Percentiles rank a stretch among this genome's conserved stretches.
Evolutionary conservation across 2,113 vertebrate species (phyloP).

Genomic region (Zosterops hypoxanthus): DNA sequence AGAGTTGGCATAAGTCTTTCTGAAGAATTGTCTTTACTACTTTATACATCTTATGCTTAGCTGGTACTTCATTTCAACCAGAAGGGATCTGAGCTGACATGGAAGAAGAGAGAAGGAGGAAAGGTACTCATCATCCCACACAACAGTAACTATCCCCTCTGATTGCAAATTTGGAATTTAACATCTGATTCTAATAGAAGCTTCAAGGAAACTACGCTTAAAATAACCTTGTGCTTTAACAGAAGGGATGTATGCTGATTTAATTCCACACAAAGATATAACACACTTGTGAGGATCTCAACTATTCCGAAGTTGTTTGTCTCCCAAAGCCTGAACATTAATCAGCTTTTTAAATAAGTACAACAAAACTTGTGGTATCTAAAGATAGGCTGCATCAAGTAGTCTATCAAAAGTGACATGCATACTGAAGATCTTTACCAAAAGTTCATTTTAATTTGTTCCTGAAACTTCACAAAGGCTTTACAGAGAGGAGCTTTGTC

Average conservation of each 20-base stretch:
- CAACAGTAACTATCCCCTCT: not conserved
- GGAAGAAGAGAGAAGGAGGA: not conserved
- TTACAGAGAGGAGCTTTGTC: not conserved
- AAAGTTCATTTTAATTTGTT: not conserved
- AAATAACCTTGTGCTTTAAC: not conserved
- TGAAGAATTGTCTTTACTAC: not conserved
- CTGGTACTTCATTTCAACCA: not conserved
- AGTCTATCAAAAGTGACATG: not conserved
- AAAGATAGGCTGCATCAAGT: not conserved
- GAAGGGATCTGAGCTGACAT: slow-evolving; percentile 15
- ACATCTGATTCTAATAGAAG: not conserved
- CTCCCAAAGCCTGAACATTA: not conserved
- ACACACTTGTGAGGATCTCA: not conserved
- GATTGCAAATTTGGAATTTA: not conserved
- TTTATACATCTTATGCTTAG: slow-evolving; percentile 10
- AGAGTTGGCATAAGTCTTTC: not conserved
- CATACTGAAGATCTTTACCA: not conserved
- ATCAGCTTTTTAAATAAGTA: not conserved
- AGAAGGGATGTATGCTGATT: not conserved
- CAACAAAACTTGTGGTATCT: not conserved
- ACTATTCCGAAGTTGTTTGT: not conserved
- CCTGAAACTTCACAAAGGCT: not conserved
- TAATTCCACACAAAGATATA: not conserved
- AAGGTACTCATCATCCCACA: not conserved
- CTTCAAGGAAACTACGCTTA: not conserved